Evolutionary conservation across 2,888 invertebrate genomes (phyloP).

Genomic region (Ephialtes manifestator): DNA sequence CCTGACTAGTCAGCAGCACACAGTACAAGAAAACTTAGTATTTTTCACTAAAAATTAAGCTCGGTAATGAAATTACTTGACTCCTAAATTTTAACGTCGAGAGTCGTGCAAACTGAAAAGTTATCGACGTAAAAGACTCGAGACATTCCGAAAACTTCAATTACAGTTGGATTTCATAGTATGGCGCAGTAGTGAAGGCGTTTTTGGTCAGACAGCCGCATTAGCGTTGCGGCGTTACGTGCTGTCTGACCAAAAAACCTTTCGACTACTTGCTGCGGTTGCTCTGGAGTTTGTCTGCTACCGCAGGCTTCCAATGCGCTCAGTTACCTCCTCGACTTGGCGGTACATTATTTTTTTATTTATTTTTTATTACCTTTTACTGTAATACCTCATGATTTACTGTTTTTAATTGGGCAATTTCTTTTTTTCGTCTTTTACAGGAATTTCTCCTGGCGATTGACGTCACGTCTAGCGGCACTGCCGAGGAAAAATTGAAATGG

Average conservation of each 20-base stretch:
- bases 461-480: conserved; percentile 98
- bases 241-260: conserved; percentile 50
- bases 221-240: conserved; percentile 15
- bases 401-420: not conserved
- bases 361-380: not conserved
- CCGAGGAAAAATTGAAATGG: conserved; percentile 99
- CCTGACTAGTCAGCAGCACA: not conserved
- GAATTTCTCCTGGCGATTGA: conserved; percentile 99
- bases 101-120: not conserved
- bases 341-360: not conserved
- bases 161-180: not conserved
- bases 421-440: conserved; percentile 88
- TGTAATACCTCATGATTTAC: not conserved
- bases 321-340: conserved; percentile 8
- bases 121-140: not conserved
- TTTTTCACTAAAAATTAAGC: not conserved
- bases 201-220: conserved; percentile 48
- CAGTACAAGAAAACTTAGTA: not conserved
- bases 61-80: not conserved
- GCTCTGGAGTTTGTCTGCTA: not conserved
- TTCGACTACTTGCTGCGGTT: conserved; percentile 46
- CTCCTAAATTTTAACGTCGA: not conserved
- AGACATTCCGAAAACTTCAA: not conserved
- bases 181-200: conserved; percentile 43
- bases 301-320: not conserved